Evolutionary conservation across 1,140 invertebrate genomes (phyloP), one percentile per base, ranked within the genome.

Genomic region (Pogonomyrmex californicus): DNA sequence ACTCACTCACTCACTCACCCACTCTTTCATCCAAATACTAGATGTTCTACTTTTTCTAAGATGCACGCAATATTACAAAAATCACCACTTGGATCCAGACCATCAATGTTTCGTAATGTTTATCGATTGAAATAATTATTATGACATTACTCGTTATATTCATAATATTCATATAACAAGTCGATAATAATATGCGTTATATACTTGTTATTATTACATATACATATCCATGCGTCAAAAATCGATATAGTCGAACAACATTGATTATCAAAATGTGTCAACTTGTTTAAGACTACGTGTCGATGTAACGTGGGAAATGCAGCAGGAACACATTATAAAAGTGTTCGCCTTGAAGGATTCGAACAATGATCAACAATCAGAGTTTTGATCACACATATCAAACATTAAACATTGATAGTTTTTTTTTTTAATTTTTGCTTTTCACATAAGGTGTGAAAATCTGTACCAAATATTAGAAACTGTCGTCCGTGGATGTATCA

Each of bases 211-310:
- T 23, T 23, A 33, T 58, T 70, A 68, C 36, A 33, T 41, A 33
- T 33, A 71, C 41, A 68, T 49, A 54, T 56, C 23, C 47, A 68
- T 51, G n/a, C n/a, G 23, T 81, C 23, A 7, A 14, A 36, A 36
- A 47, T 33, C n/a, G 17, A 73, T 41, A 49, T 1, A 33, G 17
- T 54, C 44, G 30, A 73, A 47, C 54, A 83, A 83, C 30, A 60
- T 83, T 73, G 62, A 75, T 73, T 83, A 83, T 83, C 79, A 83
- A 83, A 83, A 75, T 60, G 54, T 33, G 49, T 73, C 54, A 81
- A 73, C 51, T 60, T 68, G 23, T 68, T 62, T 30, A 41, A 23
- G 41, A 41, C 14, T 41, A 68, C 12, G 12, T 56, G 33, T 73
- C 30, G 30, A 36, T 58, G n/a, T 49, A 68, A 79, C 6, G 30